A percentile compares a stretch with the other conserved stretches of the same genome.
These are phyloP conservation scores for Mus spretus DNA, from an alignment of 2,797 vertebrate species.

Conservation along the genomic window DNA sequence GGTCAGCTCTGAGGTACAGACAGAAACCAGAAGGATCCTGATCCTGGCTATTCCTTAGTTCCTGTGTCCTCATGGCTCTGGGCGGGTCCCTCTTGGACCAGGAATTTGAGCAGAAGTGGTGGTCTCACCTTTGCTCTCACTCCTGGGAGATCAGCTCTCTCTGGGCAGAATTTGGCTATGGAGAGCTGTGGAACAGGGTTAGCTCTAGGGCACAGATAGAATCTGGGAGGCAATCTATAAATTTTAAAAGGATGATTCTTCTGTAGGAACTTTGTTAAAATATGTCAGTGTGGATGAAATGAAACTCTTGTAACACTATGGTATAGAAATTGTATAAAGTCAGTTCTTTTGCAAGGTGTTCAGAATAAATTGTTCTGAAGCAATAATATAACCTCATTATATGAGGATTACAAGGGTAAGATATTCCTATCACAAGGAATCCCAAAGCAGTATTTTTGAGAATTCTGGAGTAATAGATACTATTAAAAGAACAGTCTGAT, in stretches of 20 bases:
- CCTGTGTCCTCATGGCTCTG: no score
- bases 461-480: constrained; percentile 41
- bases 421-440: constrained; percentile 50
- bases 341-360: constrained; percentile 56
- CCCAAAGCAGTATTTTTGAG: constrained; percentile 47
- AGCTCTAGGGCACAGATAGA: no score
- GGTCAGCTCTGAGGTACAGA: no score
- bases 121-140: no score
- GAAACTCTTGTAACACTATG: constrained; percentile 31
- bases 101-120: no score
- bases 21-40: no score
- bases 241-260: constrained; percentile 68
- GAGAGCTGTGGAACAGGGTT: no score
- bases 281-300: constrained; percentile 42
- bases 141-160: no score
- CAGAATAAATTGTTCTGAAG: constrained; percentile 60
- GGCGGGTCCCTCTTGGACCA: no score
- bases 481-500: constrained; percentile 42
- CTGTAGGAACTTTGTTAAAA: constrained; percentile 73
- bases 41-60: no score
- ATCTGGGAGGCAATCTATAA: no score
- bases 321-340: constrained; percentile 50
- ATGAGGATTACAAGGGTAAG: constrained; percentile 36
- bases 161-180: no score
- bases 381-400: constrained; percentile 62